phyloP scores from a whole-genome alignment of 2,797 vertebrate species.

The Sarcophilus harrisii region DNA sequence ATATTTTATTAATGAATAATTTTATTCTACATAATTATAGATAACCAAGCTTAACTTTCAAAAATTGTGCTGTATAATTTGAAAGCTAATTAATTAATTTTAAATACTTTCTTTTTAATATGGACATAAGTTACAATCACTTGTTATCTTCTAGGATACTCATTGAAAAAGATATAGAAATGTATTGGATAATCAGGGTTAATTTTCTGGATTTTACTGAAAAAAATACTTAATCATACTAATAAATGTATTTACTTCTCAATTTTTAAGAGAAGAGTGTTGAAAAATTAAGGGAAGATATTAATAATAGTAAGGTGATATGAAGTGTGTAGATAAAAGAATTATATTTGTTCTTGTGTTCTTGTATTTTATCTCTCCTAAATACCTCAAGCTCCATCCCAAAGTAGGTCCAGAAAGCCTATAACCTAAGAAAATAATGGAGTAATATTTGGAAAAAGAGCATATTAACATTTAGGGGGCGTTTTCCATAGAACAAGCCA shows the following conservation, averaged over 20 bases:
- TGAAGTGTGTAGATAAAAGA: neutral
- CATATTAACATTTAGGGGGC: neutral
- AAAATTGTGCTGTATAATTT: neutral
- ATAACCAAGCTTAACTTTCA: neutral
- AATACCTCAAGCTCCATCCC: neutral
- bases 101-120: constrained; percentile 50
- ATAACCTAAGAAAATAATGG: neutral
- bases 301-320: neutral
- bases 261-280: neutral
- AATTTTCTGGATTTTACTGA: constrained; percentile 27
- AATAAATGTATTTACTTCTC: neutral
- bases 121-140: constrained; percentile 52
- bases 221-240: neutral
- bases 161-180: neutral
- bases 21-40: neutral
- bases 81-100: neutral
- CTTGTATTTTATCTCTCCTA: neutral
- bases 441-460: neutral
- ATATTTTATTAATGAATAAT: constrained; percentile 54
- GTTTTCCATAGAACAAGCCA: neutral
- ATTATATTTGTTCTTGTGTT: neutral
- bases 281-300: neutral
- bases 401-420: neutral
- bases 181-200: neutral
- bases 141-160: constrained; percentile 45